Evolutionary conservation across 1,140 invertebrate genomes (phyloP), one percentile per base, ranked within the genome.

Genomic region (Drosophila lini): DNA sequence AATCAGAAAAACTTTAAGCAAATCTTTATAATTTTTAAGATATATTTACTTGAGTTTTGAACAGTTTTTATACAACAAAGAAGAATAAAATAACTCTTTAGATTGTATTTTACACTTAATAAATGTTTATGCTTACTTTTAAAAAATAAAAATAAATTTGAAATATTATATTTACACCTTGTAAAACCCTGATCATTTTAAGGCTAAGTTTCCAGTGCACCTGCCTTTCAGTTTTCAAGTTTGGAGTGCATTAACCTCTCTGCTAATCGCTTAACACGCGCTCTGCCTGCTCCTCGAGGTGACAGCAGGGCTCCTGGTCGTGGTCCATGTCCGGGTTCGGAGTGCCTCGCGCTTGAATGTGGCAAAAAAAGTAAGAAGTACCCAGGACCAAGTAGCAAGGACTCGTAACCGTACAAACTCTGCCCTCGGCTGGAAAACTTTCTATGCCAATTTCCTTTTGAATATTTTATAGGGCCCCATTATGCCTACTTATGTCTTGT

Each of bases 401-500:
- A 57, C 38, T 45, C 50, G 41, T 32, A 42, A 41, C 16, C 52
- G 22, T 52, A 31, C 31, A n/a, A 19, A 50, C 31, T 34, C 60
- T 6, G 36, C 44, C 45, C 19, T 45, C 45, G 45, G 22, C 45
- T 41, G 45, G 22, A 15, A 59, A 88, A 89, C 56, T 79, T 88
- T 80, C 77, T 80, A 89, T 88, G 84, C 80, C 84, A 88, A 88
- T 88, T 88, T 84, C 80, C 69, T 81, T 91, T 91, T 91, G 88
- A 90, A 91, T 91, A 91, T 91, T 91, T 91, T 76, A 91, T 91
- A 74, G 83, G 65, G 80, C 75, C 74, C 89, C 83, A 91, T 91
- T 91, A 91, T 91, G 88, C 80, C 88, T 91, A 91, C 88, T 91
- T 91, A 91, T 83, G 82, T 81, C 80, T 91, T 91, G 88, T 91